These are phyloP conservation scores for Pogonognathellus flavescens DNA, from an alignment of 1,140 invertebrate species.

Conservation along the genomic window DNA sequence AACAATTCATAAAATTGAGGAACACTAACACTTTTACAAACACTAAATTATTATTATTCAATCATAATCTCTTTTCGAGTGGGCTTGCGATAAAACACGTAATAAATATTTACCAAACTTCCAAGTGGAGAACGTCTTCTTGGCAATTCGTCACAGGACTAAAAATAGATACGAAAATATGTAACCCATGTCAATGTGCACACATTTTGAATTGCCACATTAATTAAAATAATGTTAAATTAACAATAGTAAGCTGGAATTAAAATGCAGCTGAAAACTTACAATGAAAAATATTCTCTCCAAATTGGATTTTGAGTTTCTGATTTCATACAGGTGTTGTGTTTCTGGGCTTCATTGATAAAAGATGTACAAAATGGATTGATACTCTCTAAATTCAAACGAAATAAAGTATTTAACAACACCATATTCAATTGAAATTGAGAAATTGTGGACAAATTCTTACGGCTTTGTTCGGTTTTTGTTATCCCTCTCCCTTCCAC, in stretches of 20 bases:
- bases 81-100: not conserved
- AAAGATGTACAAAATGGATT: slow-evolving; percentile 94
- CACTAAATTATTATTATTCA: no score
- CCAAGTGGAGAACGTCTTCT: slow-evolving; percentile 75
- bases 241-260: not conserved
- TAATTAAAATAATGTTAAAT: not conserved
- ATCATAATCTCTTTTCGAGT: no score
- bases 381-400: slow-evolving; percentile 77
- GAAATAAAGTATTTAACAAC: no score
- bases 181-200: no score
- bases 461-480: slow-evolving; percentile 95
- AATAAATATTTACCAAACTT: slow-evolving; percentile 75
- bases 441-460: slow-evolving; percentile 72
- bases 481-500: slow-evolving; percentile 92
- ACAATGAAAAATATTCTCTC: slow-evolving; percentile 98
- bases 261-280: slow-evolving; percentile 75
- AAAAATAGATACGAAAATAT: no score
- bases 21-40: no score
- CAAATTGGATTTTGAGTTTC: slow-evolving; percentile 90
- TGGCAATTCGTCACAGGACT: slow-evolving; percentile 71
- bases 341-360: slow-evolving; percentile 81
- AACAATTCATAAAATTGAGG: not conserved
- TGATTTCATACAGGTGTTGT: slow-evolving; percentile 91
- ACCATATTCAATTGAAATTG: not conserved
- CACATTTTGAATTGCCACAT: no score